phyloP scores from a whole-genome alignment of 2,888 invertebrate species.

The Lasioglossum pauxillum region DNA sequence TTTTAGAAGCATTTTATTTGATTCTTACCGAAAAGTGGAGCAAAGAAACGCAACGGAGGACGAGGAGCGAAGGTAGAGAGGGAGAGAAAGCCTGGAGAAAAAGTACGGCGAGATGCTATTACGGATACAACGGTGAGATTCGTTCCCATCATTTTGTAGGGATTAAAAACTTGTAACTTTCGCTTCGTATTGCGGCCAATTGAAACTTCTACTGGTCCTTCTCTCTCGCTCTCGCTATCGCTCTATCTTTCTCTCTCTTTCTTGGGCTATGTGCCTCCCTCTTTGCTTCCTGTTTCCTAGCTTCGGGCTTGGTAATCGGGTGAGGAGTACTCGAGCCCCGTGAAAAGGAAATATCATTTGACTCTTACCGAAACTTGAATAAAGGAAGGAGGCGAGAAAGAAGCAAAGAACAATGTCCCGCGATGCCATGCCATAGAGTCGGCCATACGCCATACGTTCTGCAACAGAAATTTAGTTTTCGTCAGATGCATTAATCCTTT shows the following conservation, averaged over 20 bases:
- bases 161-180: conserved; percentile 69
- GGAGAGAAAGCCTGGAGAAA: background rate
- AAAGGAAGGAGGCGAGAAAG: conserved; percentile 70
- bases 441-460: conserved; percentile 75
- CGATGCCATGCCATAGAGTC: conserved; percentile 77
- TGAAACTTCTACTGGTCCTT: conserved; percentile 26
- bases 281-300: background rate
- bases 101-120: conserved; percentile 44
- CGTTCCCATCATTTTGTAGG: conserved; percentile 64
- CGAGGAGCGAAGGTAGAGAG: background rate
- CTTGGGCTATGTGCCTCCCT: background rate
- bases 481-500: background rate
- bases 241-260: background rate
- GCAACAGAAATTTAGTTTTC: conserved; percentile 50
- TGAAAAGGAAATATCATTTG: conserved; percentile 40
- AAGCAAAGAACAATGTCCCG: conserved; percentile 72
- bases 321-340: conserved; percentile 24
- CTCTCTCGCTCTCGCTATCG: background rate
- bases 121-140: conserved; percentile 47
- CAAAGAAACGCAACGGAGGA: conserved; percentile 42
- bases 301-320: conserved; percentile 7
- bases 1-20: conserved; percentile 67
- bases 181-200: conserved; percentile 43
- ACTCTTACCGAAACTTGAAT: conserved; percentile 74
- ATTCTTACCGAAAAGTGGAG: conserved; percentile 67